Evolutionary conservation across 1,140 invertebrate genomes (phyloP), one percentile per base, ranked within the genome.

Genomic region (Rhopalosiphum padi): DNA sequence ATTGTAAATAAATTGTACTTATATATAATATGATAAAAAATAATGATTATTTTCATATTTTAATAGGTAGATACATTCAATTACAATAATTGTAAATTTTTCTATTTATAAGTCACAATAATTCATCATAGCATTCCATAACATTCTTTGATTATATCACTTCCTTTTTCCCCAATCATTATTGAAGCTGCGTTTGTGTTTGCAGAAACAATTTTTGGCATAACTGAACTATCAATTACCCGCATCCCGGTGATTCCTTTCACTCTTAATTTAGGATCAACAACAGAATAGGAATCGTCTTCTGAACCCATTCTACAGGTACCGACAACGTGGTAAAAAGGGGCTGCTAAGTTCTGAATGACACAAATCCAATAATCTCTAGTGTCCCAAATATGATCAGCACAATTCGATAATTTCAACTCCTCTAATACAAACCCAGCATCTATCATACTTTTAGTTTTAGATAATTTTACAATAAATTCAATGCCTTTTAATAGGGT

Each of bases 281-380:
- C 96, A 0, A 97, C 97, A 0, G 97, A 96, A n/a, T 94, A 94
- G 1, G 95, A 95, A 94, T 97, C 96, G 23, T 89, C 94, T 6
- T 35, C 35, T 2, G 96, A 95, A 1, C 97, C 97, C 97, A 97
- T 97, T 95, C 96, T 97, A 94, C 96, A 97, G 0, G 96, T 96
- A 15, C 96, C 96, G 0, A 95, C 95, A 9, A 95, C 95, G 95
- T 98, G 98, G 94, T 96, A 96, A 51, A 96, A 94, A 46, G 95
- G 95, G 23, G 95, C 94, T 1, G 95, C 94, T 9, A 95, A 94
- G 41, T 95, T 94, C 30, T 95, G 94, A 0, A 96, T 95, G 82
- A 97, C 96, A 95, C 98, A 98, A 37, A 96, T 96, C 96, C 97
- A 98, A 94, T 98, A 98, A 22, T 95, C 96, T 94, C 97, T 96